Conservation (phyloP, 2,797 vertebrate genomes). For the Clarias pachynema region DNA sequence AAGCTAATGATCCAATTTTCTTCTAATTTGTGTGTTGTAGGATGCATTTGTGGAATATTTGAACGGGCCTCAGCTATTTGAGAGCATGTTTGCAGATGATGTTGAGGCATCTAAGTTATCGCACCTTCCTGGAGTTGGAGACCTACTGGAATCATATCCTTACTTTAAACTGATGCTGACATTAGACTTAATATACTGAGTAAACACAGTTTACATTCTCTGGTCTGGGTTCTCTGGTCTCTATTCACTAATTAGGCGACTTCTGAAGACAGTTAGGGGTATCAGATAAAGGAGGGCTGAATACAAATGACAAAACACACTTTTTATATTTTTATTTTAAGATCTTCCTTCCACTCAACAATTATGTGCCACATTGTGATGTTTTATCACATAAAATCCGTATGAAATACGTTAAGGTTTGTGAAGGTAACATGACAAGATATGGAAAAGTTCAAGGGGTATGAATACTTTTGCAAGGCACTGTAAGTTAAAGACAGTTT, state of each 20-base stretch:
- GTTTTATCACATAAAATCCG: no score
- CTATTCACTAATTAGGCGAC: no score
- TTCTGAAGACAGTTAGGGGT: no score
- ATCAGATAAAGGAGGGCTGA: no score
- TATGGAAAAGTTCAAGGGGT: no score
- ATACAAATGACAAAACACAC: no score
- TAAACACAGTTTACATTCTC: not conserved
- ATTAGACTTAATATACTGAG: not conserved
- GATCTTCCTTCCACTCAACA: no score
- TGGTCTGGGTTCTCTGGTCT: not conserved
- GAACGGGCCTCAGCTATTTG: conserved; percentile 81
- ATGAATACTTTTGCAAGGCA: no score
- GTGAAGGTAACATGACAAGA: no score
- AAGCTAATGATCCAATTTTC: not conserved
- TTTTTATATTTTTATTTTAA: no score
- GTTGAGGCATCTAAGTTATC: conserved; percentile 74
- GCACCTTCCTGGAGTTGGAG: conserved; percentile 71
- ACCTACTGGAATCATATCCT: conserved; percentile 88
- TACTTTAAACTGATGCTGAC: conserved; percentile 45
- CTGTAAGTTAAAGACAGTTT: not conserved
- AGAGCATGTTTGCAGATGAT: conserved; percentile 81
- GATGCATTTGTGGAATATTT: conserved; percentile 86
- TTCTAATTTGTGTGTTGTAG: conserved; percentile 65
- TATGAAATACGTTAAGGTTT: no score
- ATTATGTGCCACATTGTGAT: no score